Evolutionary conservation across 2,888 invertebrate genomes (phyloP), one percentile per base, ranked within the genome.

Genomic region (Dinocampus coccinellae): DNA sequence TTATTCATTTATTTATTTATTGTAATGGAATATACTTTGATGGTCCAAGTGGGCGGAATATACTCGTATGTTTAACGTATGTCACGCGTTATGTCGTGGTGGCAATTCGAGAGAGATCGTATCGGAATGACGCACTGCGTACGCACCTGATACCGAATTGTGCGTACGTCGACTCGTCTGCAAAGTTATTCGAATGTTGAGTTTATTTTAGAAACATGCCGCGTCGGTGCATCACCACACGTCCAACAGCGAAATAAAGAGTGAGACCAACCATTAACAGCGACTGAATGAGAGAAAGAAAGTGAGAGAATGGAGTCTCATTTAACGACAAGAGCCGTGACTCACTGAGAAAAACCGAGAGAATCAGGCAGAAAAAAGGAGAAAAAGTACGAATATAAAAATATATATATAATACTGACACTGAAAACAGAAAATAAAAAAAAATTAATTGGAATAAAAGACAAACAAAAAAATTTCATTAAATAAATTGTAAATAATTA

Each of bases 41-140:
- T n/a, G n/a, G n/a, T n/a, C n/a, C n/a, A n/a, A 84, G 83, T 83
- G 82, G 84, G 84, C 84, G 84, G 81, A 83, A 84, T 84, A 83
- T 84, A 83, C 84, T 82, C 80, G 79, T 73, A 33, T 62, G 62
- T 66, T 66, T 22, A 63, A 61, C 67, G 61, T 55, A 16, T 16
- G 16, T n/a, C 39, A 3, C 39, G 39, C 64, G 65, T 29, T 64
- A 53, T 24, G 36, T 52, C 57, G 69, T 63, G 52, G 61, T 72
- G 81, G 47, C 47, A 47, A 84, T 82, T 83, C 24, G 70, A 85
- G 16, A 85, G 16, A 47, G 86, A 87, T 87, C 81, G 81, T 86
- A 87, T 87, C 87, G 82, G 82, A 76, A 84, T 85, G 86, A 87
- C 82, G 83, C 85, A 86, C 84, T 83, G 85, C 85, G 77, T 81